These are phyloP conservation scores for Drosophila yakuba DNA, from an alignment of 1,140 invertebrate genomes.

Conservation along the genomic window DNA sequence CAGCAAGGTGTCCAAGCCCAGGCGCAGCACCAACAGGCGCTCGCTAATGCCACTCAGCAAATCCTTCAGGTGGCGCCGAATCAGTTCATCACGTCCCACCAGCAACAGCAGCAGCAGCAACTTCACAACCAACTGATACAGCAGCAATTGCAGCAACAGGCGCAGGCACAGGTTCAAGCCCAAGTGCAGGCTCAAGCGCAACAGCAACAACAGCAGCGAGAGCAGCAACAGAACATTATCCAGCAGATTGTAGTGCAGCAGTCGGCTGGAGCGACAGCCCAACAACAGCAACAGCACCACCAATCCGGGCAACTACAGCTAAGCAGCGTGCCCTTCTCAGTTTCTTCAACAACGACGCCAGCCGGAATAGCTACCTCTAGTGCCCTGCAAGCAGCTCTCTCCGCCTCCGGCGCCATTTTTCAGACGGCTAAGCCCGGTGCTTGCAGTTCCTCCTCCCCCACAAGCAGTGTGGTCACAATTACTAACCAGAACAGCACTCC, in stretches of 20 bases:
- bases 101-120: constrained; percentile 66
- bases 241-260: constrained; percentile 70
- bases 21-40: constrained; percentile 67
- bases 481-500: constrained; percentile 73
- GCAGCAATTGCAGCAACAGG: constrained; percentile 80
- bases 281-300: constrained; percentile 37
- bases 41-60: constrained; percentile 72
- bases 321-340: constrained; percentile 79
- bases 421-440: constrained; percentile 57
- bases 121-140: constrained; percentile 79
- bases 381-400: constrained; percentile 63
- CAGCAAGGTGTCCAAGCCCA: constrained; percentile 76
- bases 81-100: constrained; percentile 65
- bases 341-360: constrained; percentile 85
- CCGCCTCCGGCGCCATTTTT: constrained; percentile 57
- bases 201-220: constrained; percentile 78
- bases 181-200: constrained; percentile 59
- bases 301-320: constrained; percentile 51
- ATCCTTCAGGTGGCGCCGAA: constrained; percentile 85
- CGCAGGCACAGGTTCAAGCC: constrained; percentile 45
- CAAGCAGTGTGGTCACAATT: constrained; percentile 75
- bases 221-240: constrained; percentile 76
- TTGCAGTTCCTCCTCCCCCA: constrained; percentile 52
- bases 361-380: constrained; percentile 78
- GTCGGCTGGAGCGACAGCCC: constrained; percentile 58